Evolutionary conservation across 2,888 invertebrate species (phyloP).

Genomic region (Meteorus cinctellus): DNA sequence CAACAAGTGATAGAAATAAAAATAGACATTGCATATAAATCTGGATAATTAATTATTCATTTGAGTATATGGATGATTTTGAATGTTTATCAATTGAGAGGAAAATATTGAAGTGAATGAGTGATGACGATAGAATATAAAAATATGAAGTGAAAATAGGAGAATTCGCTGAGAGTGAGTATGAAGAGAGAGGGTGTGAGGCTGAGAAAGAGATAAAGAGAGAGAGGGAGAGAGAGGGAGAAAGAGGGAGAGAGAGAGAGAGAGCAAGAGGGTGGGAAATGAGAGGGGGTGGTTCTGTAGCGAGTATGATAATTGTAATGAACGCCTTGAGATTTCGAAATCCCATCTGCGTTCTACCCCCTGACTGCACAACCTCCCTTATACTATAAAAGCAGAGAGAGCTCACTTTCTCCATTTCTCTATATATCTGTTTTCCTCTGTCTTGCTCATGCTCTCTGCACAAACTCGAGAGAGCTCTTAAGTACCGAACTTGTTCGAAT

Average conservation of each 20-base stretch:
- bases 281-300: conserved; percentile 62
- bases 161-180: not conserved
- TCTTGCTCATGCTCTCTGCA: conserved; percentile 57
- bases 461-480: conserved; percentile 70
- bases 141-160: not conserved
- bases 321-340: conserved; percentile 70
- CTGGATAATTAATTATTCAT: no score
- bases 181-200: conserved; percentile 31
- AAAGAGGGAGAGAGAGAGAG: not conserved
- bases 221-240: conserved; percentile 6
- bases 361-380: conserved; percentile 36
- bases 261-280: conserved; percentile 26
- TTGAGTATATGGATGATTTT: not conserved
- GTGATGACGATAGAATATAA: no score
- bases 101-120: no score
- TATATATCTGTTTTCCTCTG: conserved; percentile 14
- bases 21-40: conserved; percentile 21
- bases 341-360: conserved; percentile 69
- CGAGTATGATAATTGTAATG: conserved; percentile 73
- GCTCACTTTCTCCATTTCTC: conserved; percentile 37
- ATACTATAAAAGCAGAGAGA: conserved; percentile 11
- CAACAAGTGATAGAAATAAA: not conserved
- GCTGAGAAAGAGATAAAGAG: not conserved
- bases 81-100: not conserved
- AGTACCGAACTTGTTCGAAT: conserved; percentile 73